Base-by-base conservation (phyloP, 2,113 vertebrate genomes). In the Osmerus mordax region DNA sequence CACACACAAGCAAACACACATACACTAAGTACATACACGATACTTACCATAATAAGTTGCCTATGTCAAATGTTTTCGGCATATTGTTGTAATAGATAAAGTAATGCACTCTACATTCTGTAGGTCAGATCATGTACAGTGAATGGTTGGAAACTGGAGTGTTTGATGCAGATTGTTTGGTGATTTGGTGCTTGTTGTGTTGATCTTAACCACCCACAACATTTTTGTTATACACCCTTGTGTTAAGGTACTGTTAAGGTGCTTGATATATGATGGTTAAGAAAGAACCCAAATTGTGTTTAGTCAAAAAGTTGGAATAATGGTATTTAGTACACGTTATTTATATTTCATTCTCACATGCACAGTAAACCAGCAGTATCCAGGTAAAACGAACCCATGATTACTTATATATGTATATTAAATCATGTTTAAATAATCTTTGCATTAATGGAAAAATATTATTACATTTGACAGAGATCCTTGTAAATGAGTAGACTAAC, bases 341-440 rank as follows among this genome's bases (percentile, higher is more conserved):
- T 70, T 84, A 75, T 76, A 81, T 80, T 83, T 87, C 55, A 87
- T 81, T 88, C 78, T 87, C 81, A 83, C 85, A 77, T 80, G 79
- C 80, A 80, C 85, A 88, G 86, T 87, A 86, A 87, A 83, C 62
- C 62, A 18, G 62, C 62, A 64, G 80, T 88, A 75, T 68, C 73
- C 88, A 88, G 88, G 89, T 90, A 89, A 90, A 85, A 70, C 75
- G 80, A 59, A 87, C 81, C 78, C 73, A 77, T 80, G 75, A 83
- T 78, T 83, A 79, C 41, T 47, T 47, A 47, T 76, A 83, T 86
- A 70, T 73, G 70, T 79, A 65, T 83, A 84, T 74, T 75, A 69
- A 25, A 70, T 77, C 36, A 70, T 82, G 21, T 55, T 28, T 70
- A 69, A 82, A 28, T 72, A 52, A 66, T 28, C 56, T 68, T 56